A percentile compares a stretch with the other conserved stretches of the same genome.
phyloP scores from a whole-genome alignment of 2,888 invertebrate genomes.

The Pelosia muscerda region DNA sequence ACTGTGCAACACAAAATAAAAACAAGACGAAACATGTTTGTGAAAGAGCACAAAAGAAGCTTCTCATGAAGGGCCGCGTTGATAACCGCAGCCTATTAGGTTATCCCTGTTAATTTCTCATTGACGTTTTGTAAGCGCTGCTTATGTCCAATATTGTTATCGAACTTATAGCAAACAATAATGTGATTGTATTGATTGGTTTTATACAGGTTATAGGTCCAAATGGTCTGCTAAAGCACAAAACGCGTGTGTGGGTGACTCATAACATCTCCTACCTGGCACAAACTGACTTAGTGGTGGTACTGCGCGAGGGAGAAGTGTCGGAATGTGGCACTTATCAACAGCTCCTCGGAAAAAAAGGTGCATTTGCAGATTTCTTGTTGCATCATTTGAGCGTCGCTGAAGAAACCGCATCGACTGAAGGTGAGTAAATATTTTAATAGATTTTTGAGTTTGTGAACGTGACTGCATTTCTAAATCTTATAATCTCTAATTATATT shows the following conservation, averaged over 20 bases:
- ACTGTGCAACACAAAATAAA: too few species aligned
- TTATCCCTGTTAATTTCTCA: too few species aligned
- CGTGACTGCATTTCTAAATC: too few species aligned
- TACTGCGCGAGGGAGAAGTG: slow-evolving; percentile 94
- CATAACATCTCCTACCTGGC: slow-evolving; percentile 97
- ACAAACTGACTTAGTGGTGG: slow-evolving; percentile 95
- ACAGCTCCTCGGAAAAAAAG: slow-evolving; percentile 94
- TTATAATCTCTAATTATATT: too few species aligned
- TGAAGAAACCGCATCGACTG: slow-evolving; percentile 72
- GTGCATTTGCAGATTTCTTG: slow-evolving; percentile 94
- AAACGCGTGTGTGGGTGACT: slow-evolving; percentile 96
- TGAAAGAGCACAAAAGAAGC: too few species aligned
- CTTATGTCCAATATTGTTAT: too few species aligned
- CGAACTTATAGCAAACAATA: background rate
- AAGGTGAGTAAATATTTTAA: slow-evolving; percentile 61
- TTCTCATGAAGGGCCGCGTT: too few species aligned
- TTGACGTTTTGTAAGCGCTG: too few species aligned
- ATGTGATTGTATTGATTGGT: background rate
- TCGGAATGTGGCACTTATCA: slow-evolving; percentile 96
- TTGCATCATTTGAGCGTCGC: slow-evolving; percentile 92
- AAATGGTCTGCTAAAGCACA: slow-evolving; percentile 89
- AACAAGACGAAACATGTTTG: too few species aligned
- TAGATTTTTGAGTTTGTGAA: too few species aligned
- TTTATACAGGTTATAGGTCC: slow-evolving; percentile 80
- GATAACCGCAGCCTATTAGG: too few species aligned